Base-by-base conservation (phyloP, 2,113 vertebrate species). In the Phalacrocorax brasilianus region DNA sequence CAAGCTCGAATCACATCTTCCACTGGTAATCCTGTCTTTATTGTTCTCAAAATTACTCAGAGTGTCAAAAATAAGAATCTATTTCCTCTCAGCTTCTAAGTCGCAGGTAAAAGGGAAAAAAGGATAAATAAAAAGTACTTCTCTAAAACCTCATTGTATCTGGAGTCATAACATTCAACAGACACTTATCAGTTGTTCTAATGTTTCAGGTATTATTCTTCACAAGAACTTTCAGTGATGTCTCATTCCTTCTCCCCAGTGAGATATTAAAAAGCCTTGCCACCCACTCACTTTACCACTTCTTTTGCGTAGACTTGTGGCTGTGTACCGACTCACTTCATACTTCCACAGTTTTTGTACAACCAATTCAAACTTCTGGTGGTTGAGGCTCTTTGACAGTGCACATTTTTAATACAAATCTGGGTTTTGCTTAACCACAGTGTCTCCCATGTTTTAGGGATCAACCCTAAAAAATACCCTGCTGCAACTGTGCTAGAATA, bases 221-320 rank as follows among this genome's bases (percentile, higher is more conserved):
- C 62, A 68, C 77, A 93, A 44, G 76, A 88, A 5, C 42, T 79
- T 45, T 85, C 58, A 44, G 35, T 93, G 84, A 83, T 52, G 56
- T 81, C 32, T 78, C 58, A 32, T 88, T 89, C 52, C 52, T 75
- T 89, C 58, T 88, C 58, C 50, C 62, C 58, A 62, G 49, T 65
- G 71, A 88, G 58, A 83, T 38, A 75, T 55, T 79, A 93, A 91
- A 93, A 96, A 96, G 26, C 73, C 44, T 96, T 84, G 19, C 59
- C 70, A 79, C 77, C 44, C 66, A 84, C 88, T 93, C 78, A 17
- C 89, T 91, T 87, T 85, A 79, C 76, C 44, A 56, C 24, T 74
- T 67, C 72, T 89, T 40, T 68, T 89, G 35, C 3, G 2, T 49
- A 13, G 79, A 19, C 62, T 85, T 55, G 9, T 83, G 50, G 56